A percentile compares a stretch with the other conserved stretches of the same genome.
These are phyloP conservation scores for Alsophila aescularia DNA, from an alignment of 2,888 invertebrate genomes.

Conservation along the genomic window DNA sequence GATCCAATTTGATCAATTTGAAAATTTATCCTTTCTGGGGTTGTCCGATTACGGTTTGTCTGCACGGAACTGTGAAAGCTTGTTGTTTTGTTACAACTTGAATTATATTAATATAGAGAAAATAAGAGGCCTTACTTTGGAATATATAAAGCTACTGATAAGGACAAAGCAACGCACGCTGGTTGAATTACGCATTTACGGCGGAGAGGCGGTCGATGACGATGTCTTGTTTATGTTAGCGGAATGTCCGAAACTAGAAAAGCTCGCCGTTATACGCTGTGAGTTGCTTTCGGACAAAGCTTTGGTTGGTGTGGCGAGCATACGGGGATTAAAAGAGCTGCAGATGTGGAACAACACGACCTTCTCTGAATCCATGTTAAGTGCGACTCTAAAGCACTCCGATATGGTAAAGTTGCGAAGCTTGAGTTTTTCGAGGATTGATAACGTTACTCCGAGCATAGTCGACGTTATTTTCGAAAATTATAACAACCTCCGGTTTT, in stretches of 20 bases:
- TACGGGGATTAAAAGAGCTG: slow-evolving; percentile 60
- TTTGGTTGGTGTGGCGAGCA: slow-evolving; percentile 55
- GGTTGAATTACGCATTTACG: slow-evolving; percentile 68
- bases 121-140: slow-evolving; percentile 62
- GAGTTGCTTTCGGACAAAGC: slow-evolving; percentile 71
- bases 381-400: slow-evolving; percentile 60
- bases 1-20: slow-evolving; percentile 64
- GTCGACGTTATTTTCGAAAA: slow-evolving; percentile 73
- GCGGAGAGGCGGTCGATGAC: slow-evolving; percentile 68
- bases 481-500: slow-evolving; percentile 70
- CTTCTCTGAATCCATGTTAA: slow-evolving; percentile 65
- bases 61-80: slow-evolving; percentile 58
- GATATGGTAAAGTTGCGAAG: slow-evolving; percentile 60
- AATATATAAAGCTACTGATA: slow-evolving; percentile 64
- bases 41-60: slow-evolving; percentile 75
- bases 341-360: slow-evolving; percentile 75
- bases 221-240: slow-evolving; percentile 61
- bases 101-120: slow-evolving; percentile 73
- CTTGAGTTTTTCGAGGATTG: slow-evolving; percentile 72
- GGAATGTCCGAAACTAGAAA: slow-evolving; percentile 61
- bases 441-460: slow-evolving; percentile 66
- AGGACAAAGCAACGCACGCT: slow-evolving; percentile 59
- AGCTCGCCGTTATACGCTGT: slow-evolving; percentile 72
- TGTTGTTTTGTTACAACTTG: slow-evolving; percentile 64
- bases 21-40: slow-evolving; percentile 59